Conservation (phyloP, 2,797 vertebrate genomes). For the Choloepus didactylus region DNA sequence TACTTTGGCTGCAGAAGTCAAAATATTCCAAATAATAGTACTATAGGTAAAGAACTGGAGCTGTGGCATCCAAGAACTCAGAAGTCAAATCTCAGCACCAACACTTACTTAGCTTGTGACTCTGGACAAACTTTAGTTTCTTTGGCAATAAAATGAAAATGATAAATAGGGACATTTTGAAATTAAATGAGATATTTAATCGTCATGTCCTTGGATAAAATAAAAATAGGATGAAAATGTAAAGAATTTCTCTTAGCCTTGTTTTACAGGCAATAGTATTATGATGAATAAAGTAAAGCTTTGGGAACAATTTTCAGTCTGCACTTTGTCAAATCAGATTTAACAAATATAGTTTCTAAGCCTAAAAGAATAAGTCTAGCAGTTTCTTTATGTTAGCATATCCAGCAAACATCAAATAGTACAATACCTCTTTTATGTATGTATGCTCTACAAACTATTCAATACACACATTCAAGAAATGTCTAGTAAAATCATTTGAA, state of each 20-base stretch:
- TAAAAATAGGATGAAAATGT: conserved; percentile 47
- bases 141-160: background rate
- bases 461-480: background rate
- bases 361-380: background rate
- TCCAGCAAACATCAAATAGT: conserved; percentile 39
- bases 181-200: background rate
- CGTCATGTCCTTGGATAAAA: background rate
- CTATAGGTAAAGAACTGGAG: background rate
- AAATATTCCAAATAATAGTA: background rate
- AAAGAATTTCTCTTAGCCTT: background rate
- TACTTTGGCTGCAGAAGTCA: background rate
- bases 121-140: background rate
- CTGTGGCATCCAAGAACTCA: background rate
- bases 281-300: background rate
- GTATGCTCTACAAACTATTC: background rate
- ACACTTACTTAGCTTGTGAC: background rate
- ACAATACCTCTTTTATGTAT: background rate
- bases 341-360: conserved; percentile 43
- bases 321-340: background rate
- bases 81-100: background rate
- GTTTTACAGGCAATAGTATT: conserved; percentile 30
- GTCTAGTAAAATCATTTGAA: conserved; percentile 8
- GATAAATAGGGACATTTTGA: background rate
- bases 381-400: conserved; percentile 6
- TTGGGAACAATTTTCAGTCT: background rate